Evolutionary conservation across 2,888 invertebrate species (phyloP), one percentile per base, ranked within the genome.

Genomic region (Drosophila kokeensis): DNA sequence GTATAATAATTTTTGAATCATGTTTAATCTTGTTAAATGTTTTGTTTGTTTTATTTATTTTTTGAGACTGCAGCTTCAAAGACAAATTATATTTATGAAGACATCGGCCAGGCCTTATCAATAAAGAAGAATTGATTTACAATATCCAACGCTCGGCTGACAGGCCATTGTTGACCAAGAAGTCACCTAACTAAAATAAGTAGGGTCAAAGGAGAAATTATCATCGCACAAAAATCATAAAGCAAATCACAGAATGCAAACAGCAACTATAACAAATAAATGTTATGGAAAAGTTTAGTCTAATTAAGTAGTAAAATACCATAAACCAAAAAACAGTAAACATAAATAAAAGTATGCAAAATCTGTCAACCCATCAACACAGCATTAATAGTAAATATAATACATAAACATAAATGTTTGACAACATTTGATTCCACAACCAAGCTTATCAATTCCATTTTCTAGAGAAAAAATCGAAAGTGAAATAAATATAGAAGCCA

Each of bases 61-160:
- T 4, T 36, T 2, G 7, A 6, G 18, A 18, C 2, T 2, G 6
- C 18, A 18, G 11, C 6, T 40, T 11, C 2, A n/a, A 40, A n/a
- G 4, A n/a, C 10, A 40, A 40, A 11, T n/a, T 0, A n/a, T 7
- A 13, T 6, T 21, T 13, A 7, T 36, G 42, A 6, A 21, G 21
- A 13, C 5, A 13, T 45, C 13, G 4, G 0, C 4, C 13, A 2
- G 3, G 0, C 4, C 4, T 7, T 1, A 45, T 13, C 21, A 13
- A 21, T 45, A 21, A 45, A 2, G n/a, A 40, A 11, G 21, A 42
- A 21, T 21, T 13, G 7, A 21, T 1, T 21, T 21, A 13, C 1
- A n/a, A 40, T n/a, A 10, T 38, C n/a, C 38, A 38, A 38, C 38
- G n/a, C 8, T n/a, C 18, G n/a, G 18, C n/a, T n/a, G n/a, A 40